Conservation (phyloP, 92 coral and sea anemone genomes). For the Porites rus region DNA sequence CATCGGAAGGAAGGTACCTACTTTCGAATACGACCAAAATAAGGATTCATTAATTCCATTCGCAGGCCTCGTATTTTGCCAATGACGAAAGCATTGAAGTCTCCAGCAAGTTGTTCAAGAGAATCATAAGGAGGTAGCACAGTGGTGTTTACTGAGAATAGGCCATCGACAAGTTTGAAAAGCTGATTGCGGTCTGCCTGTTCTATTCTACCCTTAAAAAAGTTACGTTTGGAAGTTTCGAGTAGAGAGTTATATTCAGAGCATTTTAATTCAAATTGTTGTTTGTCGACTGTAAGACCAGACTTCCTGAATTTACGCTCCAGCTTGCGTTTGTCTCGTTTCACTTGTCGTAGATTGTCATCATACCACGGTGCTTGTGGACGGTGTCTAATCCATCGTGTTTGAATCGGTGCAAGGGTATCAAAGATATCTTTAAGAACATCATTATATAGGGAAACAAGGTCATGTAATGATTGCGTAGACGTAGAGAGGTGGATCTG, state of each 20-base stretch:
- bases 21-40: too few species aligned
- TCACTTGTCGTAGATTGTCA: not conserved
- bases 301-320: constrained; percentile 39
- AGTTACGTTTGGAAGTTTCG: not conserved
- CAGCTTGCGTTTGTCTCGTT: constrained; percentile 26
- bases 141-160: constrained; percentile 15
- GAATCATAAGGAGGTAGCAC: constrained; percentile 20
- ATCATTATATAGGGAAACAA: constrained; percentile 8
- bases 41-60: constrained; percentile 2
- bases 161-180: not conserved
- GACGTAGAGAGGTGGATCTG: constrained; percentile 10
- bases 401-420: not conserved
- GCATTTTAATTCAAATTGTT: constrained; percentile 6
- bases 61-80: constrained; percentile 5
- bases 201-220: not conserved
- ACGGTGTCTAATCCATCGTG: not conserved
- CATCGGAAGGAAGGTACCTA: too few species aligned
- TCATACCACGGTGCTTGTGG: constrained; percentile 34
- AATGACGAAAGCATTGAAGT: constrained; percentile 28
- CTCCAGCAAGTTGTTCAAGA: constrained; percentile 39
- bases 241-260: constrained; percentile 16
- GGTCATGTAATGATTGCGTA: constrained; percentile 5
- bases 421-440: not conserved
- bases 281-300: constrained; percentile 34
- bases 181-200: not conserved